Evolutionary conservation across 2,113 vertebrate genomes (phyloP).

Genomic region (Tupaia chinensis): DNA sequence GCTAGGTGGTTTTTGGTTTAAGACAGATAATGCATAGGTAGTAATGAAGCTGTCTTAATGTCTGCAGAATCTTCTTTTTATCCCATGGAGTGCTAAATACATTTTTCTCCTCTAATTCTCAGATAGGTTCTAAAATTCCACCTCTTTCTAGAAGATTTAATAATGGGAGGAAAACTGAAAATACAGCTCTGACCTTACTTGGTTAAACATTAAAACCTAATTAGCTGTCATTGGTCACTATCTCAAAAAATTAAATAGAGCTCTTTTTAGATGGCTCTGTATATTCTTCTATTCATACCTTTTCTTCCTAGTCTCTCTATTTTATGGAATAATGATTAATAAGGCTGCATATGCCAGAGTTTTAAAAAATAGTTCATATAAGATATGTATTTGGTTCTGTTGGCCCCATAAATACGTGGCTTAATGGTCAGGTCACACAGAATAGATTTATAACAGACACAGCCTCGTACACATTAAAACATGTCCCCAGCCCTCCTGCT

Average conservation of each 20-base stretch:
- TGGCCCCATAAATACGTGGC: not conserved
- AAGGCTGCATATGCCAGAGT: not conserved
- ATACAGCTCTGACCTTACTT: not conserved
- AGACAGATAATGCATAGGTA: conserved; percentile 8
- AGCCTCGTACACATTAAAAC: not conserved
- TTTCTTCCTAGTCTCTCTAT: not conserved
- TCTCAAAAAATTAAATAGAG: not conserved
- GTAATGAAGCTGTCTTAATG: not conserved
- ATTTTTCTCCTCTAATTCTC: conserved; percentile 26
- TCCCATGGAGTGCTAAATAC: not conserved
- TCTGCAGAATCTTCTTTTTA: conserved; percentile 28
- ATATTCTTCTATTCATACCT: not conserved
- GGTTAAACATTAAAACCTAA: not conserved
- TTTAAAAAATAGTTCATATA: not conserved
- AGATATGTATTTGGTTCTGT: not conserved
- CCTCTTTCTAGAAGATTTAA: conserved; percentile 21
- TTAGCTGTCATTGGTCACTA: not conserved
- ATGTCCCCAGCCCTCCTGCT: not conserved
- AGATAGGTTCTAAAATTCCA: conserved; percentile 22
- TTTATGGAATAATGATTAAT: not conserved
- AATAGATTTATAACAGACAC: not conserved
- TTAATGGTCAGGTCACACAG: not conserved
- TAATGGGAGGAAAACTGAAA: not conserved
- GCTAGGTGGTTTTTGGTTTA: not conserved
- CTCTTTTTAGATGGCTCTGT: not conserved